phyloP scores from a whole-genome alignment of 1,140 invertebrate species.

The Drosophila saltans region DNA sequence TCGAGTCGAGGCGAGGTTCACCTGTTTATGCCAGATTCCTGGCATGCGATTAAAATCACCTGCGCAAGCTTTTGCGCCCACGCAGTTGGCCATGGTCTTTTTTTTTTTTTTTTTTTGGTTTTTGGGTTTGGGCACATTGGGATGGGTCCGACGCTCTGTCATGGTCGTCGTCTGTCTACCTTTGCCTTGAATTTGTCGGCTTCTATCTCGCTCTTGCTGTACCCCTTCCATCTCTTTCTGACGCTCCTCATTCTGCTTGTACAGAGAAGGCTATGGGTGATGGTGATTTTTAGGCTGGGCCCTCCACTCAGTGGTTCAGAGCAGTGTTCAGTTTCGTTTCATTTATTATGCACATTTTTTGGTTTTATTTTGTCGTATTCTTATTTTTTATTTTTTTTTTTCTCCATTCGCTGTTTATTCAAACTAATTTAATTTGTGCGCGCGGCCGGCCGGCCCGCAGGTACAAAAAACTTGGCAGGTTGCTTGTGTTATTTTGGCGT shows the following conservation, averaged over 20 bases:
- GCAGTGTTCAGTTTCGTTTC: constrained; percentile 49
- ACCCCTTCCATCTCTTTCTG: constrained; percentile 3
- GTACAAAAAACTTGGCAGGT: constrained; percentile 67
- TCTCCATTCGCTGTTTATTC: constrained; percentile 72
- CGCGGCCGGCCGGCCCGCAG: constrained; percentile 69
- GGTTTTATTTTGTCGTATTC: constrained; percentile 48
- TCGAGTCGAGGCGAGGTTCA: constrained; percentile 56
- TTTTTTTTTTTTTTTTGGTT: too few relatives aligned
- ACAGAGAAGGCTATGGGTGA: neutral
- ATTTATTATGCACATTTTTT: constrained; percentile 74
- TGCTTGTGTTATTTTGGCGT: constrained; percentile 76
- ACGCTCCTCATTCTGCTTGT: neutral
- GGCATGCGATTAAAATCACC: constrained; percentile 83
- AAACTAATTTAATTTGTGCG: constrained; percentile 81
- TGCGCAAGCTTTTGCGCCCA: constrained; percentile 80
- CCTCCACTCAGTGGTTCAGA: constrained; percentile 29
- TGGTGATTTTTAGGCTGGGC: constrained; percentile 66
- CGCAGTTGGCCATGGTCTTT: constrained; percentile 47
- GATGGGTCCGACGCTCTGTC: constrained; percentile 24
- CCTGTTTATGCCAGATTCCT: constrained; percentile 82
- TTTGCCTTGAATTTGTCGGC: constrained; percentile 56
- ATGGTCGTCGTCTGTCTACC: constrained; percentile 40
- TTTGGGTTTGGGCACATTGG: constrained; percentile 50
- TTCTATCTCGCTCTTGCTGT: constrained; percentile 34
- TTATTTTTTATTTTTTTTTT: constrained; percentile 43